Conservation (phyloP, 2,797 vertebrate genomes). For the Hyperoplus immaculatus region DNA sequence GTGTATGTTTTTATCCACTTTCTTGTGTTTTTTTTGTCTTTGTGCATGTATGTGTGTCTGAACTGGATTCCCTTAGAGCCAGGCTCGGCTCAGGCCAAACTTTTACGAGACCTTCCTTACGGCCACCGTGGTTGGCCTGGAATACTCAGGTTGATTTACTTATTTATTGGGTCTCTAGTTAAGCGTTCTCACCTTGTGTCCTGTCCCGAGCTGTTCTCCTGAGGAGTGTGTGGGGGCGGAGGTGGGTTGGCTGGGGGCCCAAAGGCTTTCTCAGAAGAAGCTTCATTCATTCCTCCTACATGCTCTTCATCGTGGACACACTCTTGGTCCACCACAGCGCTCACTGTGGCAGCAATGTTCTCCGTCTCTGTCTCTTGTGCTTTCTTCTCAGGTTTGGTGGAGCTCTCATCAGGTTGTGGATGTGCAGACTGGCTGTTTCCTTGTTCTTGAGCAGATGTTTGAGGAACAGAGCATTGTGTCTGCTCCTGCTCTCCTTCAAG, state of each 20-base stretch:
- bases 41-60: too few species aligned
- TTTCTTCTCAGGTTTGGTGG: constrained; percentile 6
- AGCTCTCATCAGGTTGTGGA: background rate
- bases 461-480: background rate
- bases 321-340: constrained; percentile 3
- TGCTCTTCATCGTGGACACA: constrained; percentile 14
- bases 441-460: background rate
- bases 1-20: too few species aligned
- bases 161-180: too few species aligned
- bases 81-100: background rate
- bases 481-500: constrained; percentile 16
- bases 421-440: background rate
- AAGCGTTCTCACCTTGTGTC: constrained; percentile 64
- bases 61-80: background rate
- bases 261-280: constrained; percentile 37
- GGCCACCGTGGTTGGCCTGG: too few species aligned
- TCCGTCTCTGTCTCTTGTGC: background rate
- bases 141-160: background rate
- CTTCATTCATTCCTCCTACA: background rate
- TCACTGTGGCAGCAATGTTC: background rate
- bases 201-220: constrained; percentile 38
- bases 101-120: background rate
- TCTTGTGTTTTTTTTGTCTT: too few species aligned
- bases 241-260: constrained; percentile 84
- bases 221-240: constrained; percentile 71